Evolutionary conservation across 2,113 vertebrate genomes (phyloP).

Genomic region (Anthoscopus minutus): DNA sequence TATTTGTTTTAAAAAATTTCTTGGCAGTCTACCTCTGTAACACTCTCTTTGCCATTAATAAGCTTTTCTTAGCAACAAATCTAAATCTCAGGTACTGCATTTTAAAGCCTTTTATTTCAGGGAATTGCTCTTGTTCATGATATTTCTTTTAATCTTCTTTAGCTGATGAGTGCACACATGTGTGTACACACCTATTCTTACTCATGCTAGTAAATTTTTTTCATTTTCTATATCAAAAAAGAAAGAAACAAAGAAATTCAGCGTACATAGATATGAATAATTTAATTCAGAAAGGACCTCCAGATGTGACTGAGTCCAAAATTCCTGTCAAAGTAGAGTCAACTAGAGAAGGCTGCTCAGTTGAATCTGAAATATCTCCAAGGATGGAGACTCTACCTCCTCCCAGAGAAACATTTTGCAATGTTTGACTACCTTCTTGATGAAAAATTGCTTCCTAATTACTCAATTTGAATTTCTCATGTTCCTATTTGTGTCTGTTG

Average conservation of each 20-base stretch:
- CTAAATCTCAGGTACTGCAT: neutral
- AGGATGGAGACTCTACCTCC: neutral
- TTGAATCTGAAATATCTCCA: neutral
- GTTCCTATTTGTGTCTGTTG: neutral
- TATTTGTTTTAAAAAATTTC: neutral
- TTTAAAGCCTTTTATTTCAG: neutral
- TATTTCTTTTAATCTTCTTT: neutral
- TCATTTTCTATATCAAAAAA: neutral
- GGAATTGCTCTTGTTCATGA: neutral
- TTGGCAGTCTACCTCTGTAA: neutral
- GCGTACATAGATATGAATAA: neutral
- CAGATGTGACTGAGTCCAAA: neutral
- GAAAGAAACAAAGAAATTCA: neutral
- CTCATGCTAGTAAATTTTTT: neutral
- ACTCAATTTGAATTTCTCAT: neutral
- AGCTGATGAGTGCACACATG: rapidly evolving
- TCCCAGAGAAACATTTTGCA: neutral
- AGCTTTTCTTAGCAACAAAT: neutral
- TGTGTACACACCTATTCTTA: neutral
- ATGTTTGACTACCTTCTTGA: neutral
- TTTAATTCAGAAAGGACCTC: neutral
- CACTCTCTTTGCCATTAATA: neutral
- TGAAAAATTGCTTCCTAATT: neutral
- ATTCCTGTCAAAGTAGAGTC: neutral
- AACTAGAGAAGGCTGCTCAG: neutral